Conservation (phyloP, 2,113 vertebrate genomes). For the Genyomyrus donnyi region DNA sequence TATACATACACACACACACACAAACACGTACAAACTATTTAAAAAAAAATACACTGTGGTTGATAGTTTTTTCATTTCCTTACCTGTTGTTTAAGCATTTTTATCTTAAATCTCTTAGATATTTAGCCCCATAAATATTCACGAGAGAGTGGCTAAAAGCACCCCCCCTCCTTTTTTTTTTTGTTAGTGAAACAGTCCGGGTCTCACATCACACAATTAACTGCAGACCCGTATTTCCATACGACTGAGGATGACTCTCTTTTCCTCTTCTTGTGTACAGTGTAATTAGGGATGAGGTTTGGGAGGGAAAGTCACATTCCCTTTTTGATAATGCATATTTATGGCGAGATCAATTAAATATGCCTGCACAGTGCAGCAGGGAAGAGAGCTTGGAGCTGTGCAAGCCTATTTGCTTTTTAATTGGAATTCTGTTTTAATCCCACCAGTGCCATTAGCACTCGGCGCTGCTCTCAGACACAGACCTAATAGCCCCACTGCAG, state of each 20-base stretch:
- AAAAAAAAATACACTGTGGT: not conserved
- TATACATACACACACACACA: not conserved
- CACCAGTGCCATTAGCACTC: constrained; percentile 7
- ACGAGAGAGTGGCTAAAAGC: not conserved
- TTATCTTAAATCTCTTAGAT: not conserved
- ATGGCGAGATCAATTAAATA: constrained; percentile 25
- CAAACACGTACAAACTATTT: not conserved
- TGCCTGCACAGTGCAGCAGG: not conserved
- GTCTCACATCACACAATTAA: not conserved
- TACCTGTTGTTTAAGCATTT: not conserved
- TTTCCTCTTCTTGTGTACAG: not conserved
- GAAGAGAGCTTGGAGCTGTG: not conserved
- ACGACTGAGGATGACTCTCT: not conserved
- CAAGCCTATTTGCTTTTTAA: constrained; percentile 25
- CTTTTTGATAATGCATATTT: constrained; percentile 25
- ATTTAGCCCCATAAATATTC: not conserved
- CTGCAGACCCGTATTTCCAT: not conserved
- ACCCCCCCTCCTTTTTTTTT: not conserved
- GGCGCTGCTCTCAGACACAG: not conserved
- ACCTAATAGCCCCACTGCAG: not conserved
- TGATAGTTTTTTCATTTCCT: not conserved
- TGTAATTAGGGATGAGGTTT: constrained; percentile 6
- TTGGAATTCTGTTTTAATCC: constrained; percentile 26
- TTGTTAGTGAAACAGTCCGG: not conserved
- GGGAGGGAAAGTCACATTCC: not conserved